Base-by-base conservation (phyloP, 2,797 vertebrate species). In the Notamacropus eugenii region DNA sequence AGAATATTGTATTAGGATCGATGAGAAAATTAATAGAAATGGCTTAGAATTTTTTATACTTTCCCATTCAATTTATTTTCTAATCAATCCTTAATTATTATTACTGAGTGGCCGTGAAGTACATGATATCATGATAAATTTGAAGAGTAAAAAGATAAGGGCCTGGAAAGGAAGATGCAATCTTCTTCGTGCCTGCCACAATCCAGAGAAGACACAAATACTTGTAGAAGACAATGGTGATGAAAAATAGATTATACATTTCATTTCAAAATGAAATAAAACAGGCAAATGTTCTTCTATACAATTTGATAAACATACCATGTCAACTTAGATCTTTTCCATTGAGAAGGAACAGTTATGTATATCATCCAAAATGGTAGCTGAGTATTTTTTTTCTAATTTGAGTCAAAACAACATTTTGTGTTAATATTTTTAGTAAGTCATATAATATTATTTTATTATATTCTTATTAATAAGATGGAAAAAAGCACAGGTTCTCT, bases 341-440 rank as follows among this genome's bases (percentile, higher is more conserved):
- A 96, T 96, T 96, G 96, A 97, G 94, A 92, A 96, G 91, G n/a
- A 91, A n/a, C 55, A n/a, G 4, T 54, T 27, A 67, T n/a, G 57
- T 93, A 31, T 55, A 56, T 67, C 55, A 96, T 67, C 52, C 67
- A 95, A 93, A 91, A 94, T 93, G 96, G 95, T 95, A 94, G 93
- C 56, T 46, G 74, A 93, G 95, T 96, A 97, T n/a, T 96, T 97
- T 97, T 96, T 95, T 97, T 27, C 22, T 87, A 87, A 95, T 94
- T 93, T 1, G 0, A 93, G 56, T 96, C 93, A 82, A 96, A 96
- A 96, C 95, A 94, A 92, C 90, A 96, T 96, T 97, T 96, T 96
- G 94, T 95, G 90, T 94, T 97, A 96, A 93, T 91, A 95, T 94
- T 93, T 93, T 96, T 96, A 93, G 14, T 93, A 46, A 0, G 28